A percentile compares a stretch with the other conserved stretches of the same genome.
Evolutionary conservation across 2,797 vertebrate species (phyloP).

Genomic region (Syndactyla subalaris): DNA sequence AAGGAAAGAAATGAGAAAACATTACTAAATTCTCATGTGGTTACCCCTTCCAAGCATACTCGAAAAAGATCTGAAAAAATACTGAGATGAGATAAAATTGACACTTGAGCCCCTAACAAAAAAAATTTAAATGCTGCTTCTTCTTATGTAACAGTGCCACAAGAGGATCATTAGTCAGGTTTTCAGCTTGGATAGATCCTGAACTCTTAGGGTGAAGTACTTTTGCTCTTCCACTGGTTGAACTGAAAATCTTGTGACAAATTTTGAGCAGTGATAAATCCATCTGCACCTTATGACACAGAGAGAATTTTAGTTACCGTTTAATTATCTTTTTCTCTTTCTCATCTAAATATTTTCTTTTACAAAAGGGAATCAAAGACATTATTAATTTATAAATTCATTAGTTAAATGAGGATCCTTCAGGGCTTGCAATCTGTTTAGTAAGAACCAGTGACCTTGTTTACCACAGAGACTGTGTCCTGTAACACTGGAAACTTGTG

Average conservation of each 20-base stretch:
- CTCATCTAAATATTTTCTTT: not conserved
- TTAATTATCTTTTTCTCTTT: not conserved
- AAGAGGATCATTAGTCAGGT: not conserved
- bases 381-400: not conserved
- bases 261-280: not conserved
- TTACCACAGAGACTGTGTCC: not conserved
- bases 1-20: not conserved
- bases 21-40: not conserved
- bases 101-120: not conserved
- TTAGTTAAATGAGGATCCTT: not conserved
- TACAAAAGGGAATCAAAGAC: not conserved
- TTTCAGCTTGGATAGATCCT: not conserved
- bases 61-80: not conserved
- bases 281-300: not conserved
- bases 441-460: not conserved
- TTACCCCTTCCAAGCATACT: not conserved
- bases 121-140: not conserved
- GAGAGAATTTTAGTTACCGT: not conserved
- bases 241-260: not conserved
- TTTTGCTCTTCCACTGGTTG: not conserved
- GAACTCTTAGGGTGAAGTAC: not conserved
- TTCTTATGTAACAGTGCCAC: not conserved
- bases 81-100: not conserved
- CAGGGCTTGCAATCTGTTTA: not conserved
- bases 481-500: not conserved